Evolutionary conservation across 1,140 invertebrate species (phyloP), one percentile per base, ranked within the genome.

Genomic region (Aphis craccivora): DNA sequence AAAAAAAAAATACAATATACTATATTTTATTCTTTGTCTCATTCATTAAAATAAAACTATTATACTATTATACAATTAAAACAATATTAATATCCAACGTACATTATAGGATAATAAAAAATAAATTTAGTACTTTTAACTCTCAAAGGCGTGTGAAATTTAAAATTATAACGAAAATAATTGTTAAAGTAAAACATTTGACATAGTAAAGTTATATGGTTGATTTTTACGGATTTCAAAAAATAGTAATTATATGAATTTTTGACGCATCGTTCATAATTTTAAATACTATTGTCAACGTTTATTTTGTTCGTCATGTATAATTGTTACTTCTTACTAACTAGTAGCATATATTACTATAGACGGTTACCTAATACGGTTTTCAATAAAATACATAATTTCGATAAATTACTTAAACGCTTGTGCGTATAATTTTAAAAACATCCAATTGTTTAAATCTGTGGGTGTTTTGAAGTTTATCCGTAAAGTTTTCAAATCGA

Each of bases 401-500:
- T n/a, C n/a, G 60, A 76, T 76, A 9, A n/a, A 76, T n/a, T 76
- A n/a, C 60, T 43, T 86, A 37, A 83, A 83, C 81, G 9, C 81
- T 37, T 25, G 37, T 40, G 83, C 37, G 23, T 43, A 40, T 43
- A 86, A 86, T 86, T 86, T 86, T 86, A 37, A 37, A 86, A 43
- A 43, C 37, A 86, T 86, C 83, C 83, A 7, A 86, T 86, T 48
- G 40, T 45, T 87, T 87, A n/a, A 87, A 87, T 48, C 84, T 1
- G 43, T 48, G 11, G 43, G 43, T 48, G 4, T 87, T 87, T 48
- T n/a, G 84, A 87, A 88, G 43, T 88, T 35, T 20, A 51, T 51
- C 30, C 86, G 30, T 88, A 88, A 88, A 88, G 25, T 88, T 88
- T 88, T 35, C 86, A 51, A 88, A 88, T 51, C 86, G 30, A 88